These are phyloP conservation scores for Thyatira batis DNA, from an alignment of 2,888 invertebrate species.

Conservation along the genomic window DNA sequence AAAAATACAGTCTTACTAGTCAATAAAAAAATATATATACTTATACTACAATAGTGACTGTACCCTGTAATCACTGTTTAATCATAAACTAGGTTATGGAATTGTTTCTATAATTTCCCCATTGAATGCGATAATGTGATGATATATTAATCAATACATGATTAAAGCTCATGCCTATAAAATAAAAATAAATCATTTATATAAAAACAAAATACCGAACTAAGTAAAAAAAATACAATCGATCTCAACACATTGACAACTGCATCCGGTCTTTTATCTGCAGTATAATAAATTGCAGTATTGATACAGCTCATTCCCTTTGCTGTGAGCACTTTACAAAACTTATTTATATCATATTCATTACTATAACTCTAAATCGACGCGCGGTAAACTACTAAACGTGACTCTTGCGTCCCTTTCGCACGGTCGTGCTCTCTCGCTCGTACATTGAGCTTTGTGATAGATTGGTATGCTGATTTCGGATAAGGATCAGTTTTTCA, in stretches of 20 bases:
- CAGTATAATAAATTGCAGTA: background rate
- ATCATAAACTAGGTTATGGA: too few relatives aligned
- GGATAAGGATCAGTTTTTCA: constrained; percentile 8
- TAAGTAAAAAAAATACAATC: background rate
- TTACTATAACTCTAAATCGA: constrained; percentile 60
- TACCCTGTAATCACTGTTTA: too few relatives aligned
- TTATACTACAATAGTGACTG: too few relatives aligned
- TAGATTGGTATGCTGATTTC: constrained; percentile 33
- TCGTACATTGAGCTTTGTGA: constrained; percentile 28
- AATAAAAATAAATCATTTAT: background rate
- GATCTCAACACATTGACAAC: background rate
- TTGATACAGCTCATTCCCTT: constrained; percentile 8
- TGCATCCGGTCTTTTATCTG: background rate
- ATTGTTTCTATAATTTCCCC: too few relatives aligned
- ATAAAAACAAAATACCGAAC: background rate
- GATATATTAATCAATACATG: too few relatives aligned
- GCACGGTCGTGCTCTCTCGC: constrained; percentile 21
- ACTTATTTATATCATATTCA: constrained; percentile 66
- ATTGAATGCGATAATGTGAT: too few relatives aligned
- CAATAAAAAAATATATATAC: too few relatives aligned
- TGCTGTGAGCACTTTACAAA: constrained; percentile 29
- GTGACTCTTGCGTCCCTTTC: constrained; percentile 38
- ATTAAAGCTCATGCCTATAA: background rate
- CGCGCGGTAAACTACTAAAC: constrained; percentile 57
- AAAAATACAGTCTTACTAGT: too few relatives aligned